These are phyloP conservation scores for Holcopasites calliopsidis DNA, from an alignment of 1,140 invertebrate genomes.

Conservation along the genomic window DNA sequence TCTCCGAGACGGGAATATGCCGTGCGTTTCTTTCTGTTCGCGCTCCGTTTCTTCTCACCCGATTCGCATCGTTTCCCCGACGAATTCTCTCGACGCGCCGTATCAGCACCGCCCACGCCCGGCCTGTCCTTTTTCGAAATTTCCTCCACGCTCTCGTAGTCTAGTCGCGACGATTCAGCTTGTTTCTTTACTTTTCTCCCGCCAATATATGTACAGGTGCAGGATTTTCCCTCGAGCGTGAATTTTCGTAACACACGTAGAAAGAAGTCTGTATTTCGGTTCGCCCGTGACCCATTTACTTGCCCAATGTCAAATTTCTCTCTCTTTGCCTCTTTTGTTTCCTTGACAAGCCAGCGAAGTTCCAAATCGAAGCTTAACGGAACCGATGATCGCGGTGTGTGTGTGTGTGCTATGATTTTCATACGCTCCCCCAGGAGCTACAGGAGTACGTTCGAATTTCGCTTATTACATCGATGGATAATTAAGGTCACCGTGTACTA, in stretches of 20 bases:
- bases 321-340: not conserved
- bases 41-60: not conserved
- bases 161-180: not conserved
- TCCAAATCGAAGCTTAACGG: not conserved
- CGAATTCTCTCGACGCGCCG: constrained; percentile 7
- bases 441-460: not conserved
- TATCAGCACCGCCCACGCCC: not conserved
- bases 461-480: constrained; percentile 32
- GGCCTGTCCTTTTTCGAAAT: constrained; percentile 5
- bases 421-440: too few relatives aligned
- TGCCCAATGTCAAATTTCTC: constrained; percentile 21
- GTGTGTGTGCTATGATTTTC: not conserved
- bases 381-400: not conserved
- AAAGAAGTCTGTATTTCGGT: not conserved
- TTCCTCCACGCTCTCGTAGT: too few relatives aligned
- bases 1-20: not conserved
- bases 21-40: constrained; percentile 16
- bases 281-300: constrained; percentile 24
- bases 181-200: constrained; percentile 1
- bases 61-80: not conserved
- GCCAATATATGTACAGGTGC: not conserved
- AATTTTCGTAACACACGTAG: constrained; percentile 3
- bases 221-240: not conserved
- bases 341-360: constrained; percentile 8
- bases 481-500: constrained; percentile 25